Conservation (phyloP, 2,797 vertebrate genomes). For the Ibycter americanus region DNA sequence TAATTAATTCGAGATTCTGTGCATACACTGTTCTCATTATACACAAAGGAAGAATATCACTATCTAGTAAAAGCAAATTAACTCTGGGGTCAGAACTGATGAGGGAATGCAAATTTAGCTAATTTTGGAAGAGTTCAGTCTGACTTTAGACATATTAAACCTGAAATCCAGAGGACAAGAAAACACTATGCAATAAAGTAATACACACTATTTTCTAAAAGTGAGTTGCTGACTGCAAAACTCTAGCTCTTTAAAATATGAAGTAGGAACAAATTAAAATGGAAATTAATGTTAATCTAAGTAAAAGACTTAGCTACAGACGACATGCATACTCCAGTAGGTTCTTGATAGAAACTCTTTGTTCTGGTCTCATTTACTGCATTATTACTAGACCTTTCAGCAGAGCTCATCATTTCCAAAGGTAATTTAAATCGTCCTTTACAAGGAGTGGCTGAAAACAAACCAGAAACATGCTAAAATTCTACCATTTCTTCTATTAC, state of each 20-base stretch:
- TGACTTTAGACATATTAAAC: not conserved
- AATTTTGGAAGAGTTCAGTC: not conserved
- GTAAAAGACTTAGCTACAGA: constrained; percentile 30
- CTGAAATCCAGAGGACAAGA: not conserved
- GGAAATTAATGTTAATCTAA: not conserved
- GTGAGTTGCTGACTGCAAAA: not conserved
- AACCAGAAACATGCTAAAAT: not conserved
- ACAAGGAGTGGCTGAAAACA: constrained; percentile 68
- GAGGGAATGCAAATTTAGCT: not conserved
- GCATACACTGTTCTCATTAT: not conserved
- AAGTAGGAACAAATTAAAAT: not conserved
- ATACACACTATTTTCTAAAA: not conserved
- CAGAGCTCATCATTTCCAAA: constrained; percentile 77
- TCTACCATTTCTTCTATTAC: not conserved
- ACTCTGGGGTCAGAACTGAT: not conserved
- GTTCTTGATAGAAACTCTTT: not conserved
- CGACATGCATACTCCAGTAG: not conserved
- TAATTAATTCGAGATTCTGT: not conserved
- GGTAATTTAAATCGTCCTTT: constrained; percentile 78
- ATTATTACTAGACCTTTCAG: constrained; percentile 53
- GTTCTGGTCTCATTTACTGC: not conserved
- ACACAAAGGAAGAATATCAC: not conserved
- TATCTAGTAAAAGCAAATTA: not conserved
- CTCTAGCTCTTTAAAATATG: not conserved
- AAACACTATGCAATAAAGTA: not conserved